These are phyloP conservation scores for Smittia aterrima DNA, from an alignment of 2,888 invertebrate species.

Conservation along the genomic window DNA sequence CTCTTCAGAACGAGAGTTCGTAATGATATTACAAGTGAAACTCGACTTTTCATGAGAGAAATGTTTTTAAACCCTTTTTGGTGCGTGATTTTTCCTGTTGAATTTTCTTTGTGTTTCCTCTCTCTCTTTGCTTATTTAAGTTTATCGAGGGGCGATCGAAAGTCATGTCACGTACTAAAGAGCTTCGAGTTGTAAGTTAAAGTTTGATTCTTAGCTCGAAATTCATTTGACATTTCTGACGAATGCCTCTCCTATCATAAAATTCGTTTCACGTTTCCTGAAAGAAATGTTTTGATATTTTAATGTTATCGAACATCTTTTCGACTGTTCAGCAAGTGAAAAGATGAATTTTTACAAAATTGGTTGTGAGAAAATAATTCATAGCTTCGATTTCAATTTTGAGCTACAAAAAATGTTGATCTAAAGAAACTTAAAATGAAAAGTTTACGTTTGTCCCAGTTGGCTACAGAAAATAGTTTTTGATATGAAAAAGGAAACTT, in stretches of 20 bases:
- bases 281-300: not conserved
- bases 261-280: too few relatives aligned
- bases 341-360: not conserved
- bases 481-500: not conserved
- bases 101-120: not conserved
- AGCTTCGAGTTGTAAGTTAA: too few relatives aligned
- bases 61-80: too few relatives aligned
- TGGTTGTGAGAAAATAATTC: conserved; percentile 7
- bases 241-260: not conserved
- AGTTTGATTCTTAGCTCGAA: not conserved
- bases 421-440: not conserved
- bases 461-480: not conserved
- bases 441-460: not conserved
- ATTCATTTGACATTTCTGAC: not conserved
- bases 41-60: too few relatives aligned
- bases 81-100: too few relatives aligned
- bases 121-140: not conserved
- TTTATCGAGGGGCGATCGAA: not conserved
- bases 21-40: too few relatives aligned
- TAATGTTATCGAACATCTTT: too few relatives aligned
- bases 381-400: not conserved
- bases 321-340: too few relatives aligned
- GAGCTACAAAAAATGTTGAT: too few relatives aligned
- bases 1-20: too few relatives aligned
- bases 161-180: not conserved